Evolutionary conservation across 53 echinoderm and acorn worm genomes (phyloP).

Genomic region (Arbacia lixula): DNA sequence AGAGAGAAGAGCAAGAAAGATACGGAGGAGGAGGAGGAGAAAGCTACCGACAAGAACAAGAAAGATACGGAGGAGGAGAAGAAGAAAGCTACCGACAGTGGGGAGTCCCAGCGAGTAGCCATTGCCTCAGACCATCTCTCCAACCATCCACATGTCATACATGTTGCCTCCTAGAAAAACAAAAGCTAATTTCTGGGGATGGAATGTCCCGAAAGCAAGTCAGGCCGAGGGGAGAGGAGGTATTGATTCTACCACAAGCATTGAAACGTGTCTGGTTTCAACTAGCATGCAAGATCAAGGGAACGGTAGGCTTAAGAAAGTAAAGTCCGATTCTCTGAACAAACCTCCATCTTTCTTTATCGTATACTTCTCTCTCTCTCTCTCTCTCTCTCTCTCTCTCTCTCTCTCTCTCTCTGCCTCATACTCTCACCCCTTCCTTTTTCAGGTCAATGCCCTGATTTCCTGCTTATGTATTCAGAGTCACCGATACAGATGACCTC

Average conservation of each 20-base stretch:
- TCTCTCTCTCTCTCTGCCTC: slow-evolving; percentile 4
- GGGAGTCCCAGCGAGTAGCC: neutral
- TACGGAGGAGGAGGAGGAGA: slow-evolving; percentile 8
- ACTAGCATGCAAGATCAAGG: slow-evolving; percentile 17
- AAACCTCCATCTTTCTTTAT: no score
- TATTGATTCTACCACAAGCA: slow-evolving; percentile 43
- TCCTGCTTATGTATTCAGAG: no score
- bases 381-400: no score
- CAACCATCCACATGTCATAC: no score
- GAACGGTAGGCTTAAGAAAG: no score
- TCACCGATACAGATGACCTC: no score
- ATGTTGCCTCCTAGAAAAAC: neutral
- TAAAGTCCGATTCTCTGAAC: slow-evolving; percentile 13
- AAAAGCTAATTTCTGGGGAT: neutral
- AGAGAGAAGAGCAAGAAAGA: neutral
- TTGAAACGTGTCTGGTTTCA: slow-evolving; percentile 29
- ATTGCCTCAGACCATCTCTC: no score
- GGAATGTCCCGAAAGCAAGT: slow-evolving; percentile 1
- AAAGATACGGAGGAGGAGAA: neutral
- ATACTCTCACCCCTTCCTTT: neutral
- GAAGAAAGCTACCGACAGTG: neutral
- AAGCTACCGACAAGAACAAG: slow-evolving; percentile 2
- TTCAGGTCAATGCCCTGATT: slow-evolving; percentile 13
- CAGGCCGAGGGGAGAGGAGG: neutral
- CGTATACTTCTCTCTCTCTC: no score